Conservation (phyloP, 1,140 invertebrate genomes). For the Phocides pigmalion region DNA sequence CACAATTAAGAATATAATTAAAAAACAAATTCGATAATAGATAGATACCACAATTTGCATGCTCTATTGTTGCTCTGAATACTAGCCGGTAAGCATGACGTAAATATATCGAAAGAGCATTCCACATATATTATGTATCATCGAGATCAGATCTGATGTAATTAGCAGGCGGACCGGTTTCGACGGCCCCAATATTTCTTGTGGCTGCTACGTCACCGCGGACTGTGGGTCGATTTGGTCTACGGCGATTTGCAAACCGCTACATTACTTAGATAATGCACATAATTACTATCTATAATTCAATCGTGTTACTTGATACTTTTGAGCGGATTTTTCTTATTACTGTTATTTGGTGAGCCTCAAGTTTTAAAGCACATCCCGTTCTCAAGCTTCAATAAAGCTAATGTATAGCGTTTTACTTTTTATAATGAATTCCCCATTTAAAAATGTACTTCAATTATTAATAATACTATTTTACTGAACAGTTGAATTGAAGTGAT, state of each 20-base stretch:
- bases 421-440: too few relatives aligned
- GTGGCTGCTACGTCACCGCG: constrained; percentile 46
- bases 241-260: constrained; percentile 19
- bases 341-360: constrained; percentile 15
- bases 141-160: constrained; percentile 59
- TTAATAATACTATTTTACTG: too few relatives aligned
- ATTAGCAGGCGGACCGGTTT: constrained; percentile 60
- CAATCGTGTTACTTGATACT: neutral
- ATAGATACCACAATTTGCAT: neutral
- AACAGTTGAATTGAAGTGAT: too few relatives aligned
- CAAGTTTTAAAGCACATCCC: constrained; percentile 5
- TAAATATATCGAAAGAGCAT: constrained; percentile 46
- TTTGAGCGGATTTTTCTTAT: neutral
- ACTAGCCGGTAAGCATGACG: constrained; percentile 37
- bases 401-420: too few relatives aligned
- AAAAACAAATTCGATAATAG: too few relatives aligned
- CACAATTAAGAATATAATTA: too few relatives aligned
- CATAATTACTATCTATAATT: neutral
- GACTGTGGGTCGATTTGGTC: constrained; percentile 34
- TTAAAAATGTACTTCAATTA: too few relatives aligned
- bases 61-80: constrained; percentile 8
- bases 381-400: neutral
- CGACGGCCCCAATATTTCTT: constrained; percentile 56
- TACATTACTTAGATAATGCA: neutral
- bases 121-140: constrained; percentile 53